Conservation (phyloP, 2,797 vertebrate species). For the Smutsia gigantea region DNA sequence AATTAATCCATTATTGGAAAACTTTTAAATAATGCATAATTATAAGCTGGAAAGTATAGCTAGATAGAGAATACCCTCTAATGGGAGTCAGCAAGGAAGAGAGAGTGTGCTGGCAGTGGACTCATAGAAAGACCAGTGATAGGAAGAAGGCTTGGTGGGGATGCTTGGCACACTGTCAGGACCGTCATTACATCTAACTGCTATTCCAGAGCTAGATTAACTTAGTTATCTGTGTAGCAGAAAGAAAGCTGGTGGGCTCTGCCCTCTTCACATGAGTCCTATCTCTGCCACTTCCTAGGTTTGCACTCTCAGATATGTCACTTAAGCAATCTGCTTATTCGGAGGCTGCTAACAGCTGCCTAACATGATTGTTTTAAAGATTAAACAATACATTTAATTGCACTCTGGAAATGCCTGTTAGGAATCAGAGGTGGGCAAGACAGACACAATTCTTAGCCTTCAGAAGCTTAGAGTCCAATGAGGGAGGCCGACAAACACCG, state of each 20-base stretch:
- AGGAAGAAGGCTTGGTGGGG: neutral
- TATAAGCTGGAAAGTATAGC: neutral
- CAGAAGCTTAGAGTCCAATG: neutral
- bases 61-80: neutral
- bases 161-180: neutral
- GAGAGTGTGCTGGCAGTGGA: neutral
- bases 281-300: neutral
- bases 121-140: neutral
- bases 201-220: neutral
- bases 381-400: neutral
- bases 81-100: neutral
- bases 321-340: neutral
- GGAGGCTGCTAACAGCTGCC: neutral
- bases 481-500: neutral
- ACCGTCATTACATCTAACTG: no score
- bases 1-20: neutral
- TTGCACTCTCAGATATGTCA: neutral
- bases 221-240: neutral
- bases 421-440: neutral
- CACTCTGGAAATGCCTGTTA: neutral
- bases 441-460: neutral
- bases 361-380: neutral
- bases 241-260: neutral
- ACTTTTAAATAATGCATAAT: neutral
- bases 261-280: neutral